Evolutionary conservation across 2,113 vertebrate genomes (phyloP).

Genomic region (Corynorhinus townsendii): DNA sequence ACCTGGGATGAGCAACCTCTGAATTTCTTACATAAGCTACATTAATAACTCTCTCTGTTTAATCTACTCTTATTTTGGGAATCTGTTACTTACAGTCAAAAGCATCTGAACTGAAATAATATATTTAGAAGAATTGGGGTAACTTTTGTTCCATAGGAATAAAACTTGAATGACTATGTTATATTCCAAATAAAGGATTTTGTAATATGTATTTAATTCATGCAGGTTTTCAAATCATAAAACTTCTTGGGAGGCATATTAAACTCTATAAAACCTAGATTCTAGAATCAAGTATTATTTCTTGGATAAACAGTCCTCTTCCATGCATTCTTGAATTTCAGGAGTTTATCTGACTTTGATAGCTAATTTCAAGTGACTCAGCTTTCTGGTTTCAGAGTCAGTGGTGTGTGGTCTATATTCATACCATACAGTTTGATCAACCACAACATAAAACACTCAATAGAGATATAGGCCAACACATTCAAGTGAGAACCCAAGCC

Average conservation of each 20-base stretch:
- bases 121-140: conserved; percentile 24
- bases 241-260: conserved; percentile 49
- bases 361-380: conserved; percentile 16
- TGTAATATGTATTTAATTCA: conserved; percentile 32
- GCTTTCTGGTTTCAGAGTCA: neutral
- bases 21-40: neutral
- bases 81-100: neutral
- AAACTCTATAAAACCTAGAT: conserved; percentile 25
- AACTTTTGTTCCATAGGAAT: conserved; percentile 37
- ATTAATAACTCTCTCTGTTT: neutral
- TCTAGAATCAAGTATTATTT: conserved; percentile 33
- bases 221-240: conserved; percentile 55
- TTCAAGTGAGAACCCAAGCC: conserved; percentile 23
- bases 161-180: conserved; percentile 20
- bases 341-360: conserved; percentile 30
- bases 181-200: neutral
- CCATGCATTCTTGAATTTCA: neutral
- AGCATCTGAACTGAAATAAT: conserved; percentile 1
- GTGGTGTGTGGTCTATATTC: neutral
- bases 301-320: neutral
- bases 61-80: neutral
- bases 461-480: conserved; percentile 42
- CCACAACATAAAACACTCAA: conserved; percentile 46
- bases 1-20: neutral
- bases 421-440: conserved; percentile 25